Conservation (phyloP, 1,140 invertebrate genomes). For the Maconellicoccus hirsutus region DNA sequence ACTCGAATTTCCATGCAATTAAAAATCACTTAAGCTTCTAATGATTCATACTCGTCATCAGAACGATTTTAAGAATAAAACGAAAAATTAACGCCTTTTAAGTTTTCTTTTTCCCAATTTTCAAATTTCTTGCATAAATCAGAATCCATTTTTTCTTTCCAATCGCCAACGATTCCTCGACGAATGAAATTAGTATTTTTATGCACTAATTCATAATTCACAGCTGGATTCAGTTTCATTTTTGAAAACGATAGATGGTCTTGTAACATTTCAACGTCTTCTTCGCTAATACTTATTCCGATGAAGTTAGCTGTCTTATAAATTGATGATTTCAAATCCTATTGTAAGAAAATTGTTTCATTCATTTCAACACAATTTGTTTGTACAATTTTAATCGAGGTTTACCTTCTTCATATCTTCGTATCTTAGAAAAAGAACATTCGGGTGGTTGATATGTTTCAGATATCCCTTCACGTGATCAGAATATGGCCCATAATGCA, state of each 20-base stretch:
- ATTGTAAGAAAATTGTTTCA: background rate
- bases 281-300: constrained; percentile 47
- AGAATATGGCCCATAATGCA: constrained; percentile 33
- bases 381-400: too few species aligned
- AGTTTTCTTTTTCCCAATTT: too few species aligned
- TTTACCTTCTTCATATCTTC: constrained; percentile 39
- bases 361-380: too few species aligned
- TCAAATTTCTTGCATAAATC: too few species aligned
- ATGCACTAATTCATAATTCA: constrained; percentile 42
- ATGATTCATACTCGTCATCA: too few species aligned
- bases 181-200: constrained; percentile 60
- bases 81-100: too few species aligned
- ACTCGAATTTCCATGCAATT: too few species aligned
- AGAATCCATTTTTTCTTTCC: too few species aligned
- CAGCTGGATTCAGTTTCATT: constrained; percentile 63
- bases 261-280: constrained; percentile 50
- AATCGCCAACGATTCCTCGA: too few species aligned
- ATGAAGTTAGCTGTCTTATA: constrained; percentile 64
- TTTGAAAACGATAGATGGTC: constrained; percentile 52
- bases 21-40: too few species aligned
- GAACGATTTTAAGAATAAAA: too few species aligned
- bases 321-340: constrained; percentile 48
- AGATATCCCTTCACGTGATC: constrained; percentile 34
- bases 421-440: constrained; percentile 39
- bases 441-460: constrained; percentile 32